phyloP scores from a whole-genome alignment of 2,888 invertebrate genomes.

The Drosophila stalkeri region DNA sequence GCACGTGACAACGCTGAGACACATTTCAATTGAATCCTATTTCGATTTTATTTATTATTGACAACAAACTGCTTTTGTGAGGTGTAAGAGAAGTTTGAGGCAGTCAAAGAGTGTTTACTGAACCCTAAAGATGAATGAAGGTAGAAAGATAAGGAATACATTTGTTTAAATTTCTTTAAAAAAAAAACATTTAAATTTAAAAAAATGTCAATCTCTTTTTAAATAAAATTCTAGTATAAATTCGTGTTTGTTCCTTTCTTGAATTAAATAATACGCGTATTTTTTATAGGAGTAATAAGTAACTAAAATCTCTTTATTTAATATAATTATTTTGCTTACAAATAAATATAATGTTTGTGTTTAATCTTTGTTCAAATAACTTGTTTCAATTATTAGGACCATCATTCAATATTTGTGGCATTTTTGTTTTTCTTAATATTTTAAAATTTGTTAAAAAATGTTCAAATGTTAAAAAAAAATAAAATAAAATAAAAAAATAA shows the following conservation, averaged over 20 bases:
- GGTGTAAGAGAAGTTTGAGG: background rate
- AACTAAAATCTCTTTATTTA: background rate
- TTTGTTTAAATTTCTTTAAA: background rate
- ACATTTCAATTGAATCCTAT: conserved; percentile 21
- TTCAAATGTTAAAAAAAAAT: no score
- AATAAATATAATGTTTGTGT: background rate
- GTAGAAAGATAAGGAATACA: no score
- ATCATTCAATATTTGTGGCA: no score
- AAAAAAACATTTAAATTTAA: background rate
- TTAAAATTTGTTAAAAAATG: no score
- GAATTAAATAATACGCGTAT: background rate
- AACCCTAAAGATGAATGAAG: background rate
- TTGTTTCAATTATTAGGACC: no score
- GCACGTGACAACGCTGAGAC: conserved; percentile 52
- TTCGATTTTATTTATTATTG: background rate
- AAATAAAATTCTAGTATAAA: background rate
- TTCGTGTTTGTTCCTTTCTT: background rate
- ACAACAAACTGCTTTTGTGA: background rate
- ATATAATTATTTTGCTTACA: background rate
- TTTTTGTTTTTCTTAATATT: no score
- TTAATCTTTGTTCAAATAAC: background rate
- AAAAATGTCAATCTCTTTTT: background rate
- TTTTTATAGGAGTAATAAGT: background rate
- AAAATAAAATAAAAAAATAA: no score
- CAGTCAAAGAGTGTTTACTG: no score